Conservation (phyloP, 2,113 vertebrate species). For the Mustela lutreola region DNA sequence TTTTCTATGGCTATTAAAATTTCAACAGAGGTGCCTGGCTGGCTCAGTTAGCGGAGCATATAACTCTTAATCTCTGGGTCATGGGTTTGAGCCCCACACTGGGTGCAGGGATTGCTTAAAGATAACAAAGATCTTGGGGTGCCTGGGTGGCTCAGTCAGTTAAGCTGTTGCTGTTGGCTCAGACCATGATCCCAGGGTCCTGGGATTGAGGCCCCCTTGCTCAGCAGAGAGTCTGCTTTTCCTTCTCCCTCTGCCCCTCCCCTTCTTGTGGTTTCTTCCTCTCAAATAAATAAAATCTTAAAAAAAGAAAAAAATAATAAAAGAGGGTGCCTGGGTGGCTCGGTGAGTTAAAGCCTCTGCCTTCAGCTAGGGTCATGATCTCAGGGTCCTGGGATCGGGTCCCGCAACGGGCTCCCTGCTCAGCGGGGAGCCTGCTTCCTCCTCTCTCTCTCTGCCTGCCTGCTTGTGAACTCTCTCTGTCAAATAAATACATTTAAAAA, state of each 20-base stretch:
- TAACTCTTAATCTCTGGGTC: background rate
- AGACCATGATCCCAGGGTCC: background rate
- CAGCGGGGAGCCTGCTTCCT: too few relatives aligned
- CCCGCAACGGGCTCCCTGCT: too few relatives aligned
- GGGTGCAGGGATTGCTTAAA: background rate
- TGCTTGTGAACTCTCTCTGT: too few relatives aligned
- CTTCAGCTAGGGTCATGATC: too few relatives aligned
- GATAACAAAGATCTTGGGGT: background rate
- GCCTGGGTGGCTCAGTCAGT: background rate
- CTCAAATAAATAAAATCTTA: background rate
- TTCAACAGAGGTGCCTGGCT: background rate
- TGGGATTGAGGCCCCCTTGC: background rate
- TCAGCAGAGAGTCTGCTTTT: background rate
- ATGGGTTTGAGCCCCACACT: background rate
- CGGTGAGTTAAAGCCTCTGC: too few relatives aligned
- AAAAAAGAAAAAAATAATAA: background rate
- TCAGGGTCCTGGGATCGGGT: too few relatives aligned
- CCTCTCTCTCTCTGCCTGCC: too few relatives aligned
- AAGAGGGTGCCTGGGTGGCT: background rate
- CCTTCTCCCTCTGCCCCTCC: background rate
- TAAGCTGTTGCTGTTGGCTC: background rate
- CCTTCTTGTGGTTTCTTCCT: background rate
- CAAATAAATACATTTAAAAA: background rate
- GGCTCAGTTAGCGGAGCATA: background rate
- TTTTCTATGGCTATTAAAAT: slow-evolving; percentile 23